Evolutionary conservation across 2,113 vertebrate genomes (phyloP), one percentile per base, ranked within the genome.

Genomic region (Myocastor coypus): DNA sequence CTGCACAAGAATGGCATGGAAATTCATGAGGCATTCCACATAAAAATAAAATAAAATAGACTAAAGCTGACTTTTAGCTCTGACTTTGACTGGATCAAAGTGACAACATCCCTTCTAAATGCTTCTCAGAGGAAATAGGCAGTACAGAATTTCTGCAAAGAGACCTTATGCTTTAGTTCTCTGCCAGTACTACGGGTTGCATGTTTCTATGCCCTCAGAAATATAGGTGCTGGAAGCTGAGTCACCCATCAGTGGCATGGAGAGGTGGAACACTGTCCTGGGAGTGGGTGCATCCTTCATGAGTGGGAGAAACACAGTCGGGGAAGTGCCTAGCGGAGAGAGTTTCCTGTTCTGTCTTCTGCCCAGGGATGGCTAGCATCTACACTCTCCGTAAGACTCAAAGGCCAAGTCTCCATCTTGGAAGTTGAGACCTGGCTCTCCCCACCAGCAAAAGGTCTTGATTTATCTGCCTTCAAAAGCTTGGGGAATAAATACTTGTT

Each of bases 341-440:
- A 4, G 55, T 20, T 19, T 12, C 37, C 13, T 64, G 16, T 42
- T 20, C 28, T 80, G 17, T 7, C 3, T 83, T 20, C 24, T 59
- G 32, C 17, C 28, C 34, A 46, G 12, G 46, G 24, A 14, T 1
- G 40, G 34, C 22, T 11, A n/a, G 22, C 2, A 12, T 77, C 13
- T 1, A 34, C 1, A 5, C 37, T 32, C 13, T 78, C 3, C 9
- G 34, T 3, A 61, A 1, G 10, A 42, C 7, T 5, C 24, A 61
- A 16, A 7, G 11, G 28, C 20, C 11, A 46, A n/a, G 12, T 6
- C 13, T 16, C 28, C 24, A 55, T 78, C 42, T 57, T n/a, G 46
- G 12, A 34, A 26, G 30, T 7, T 40, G 81, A 92, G 32, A 68
- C 20, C 9, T 14, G 32, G 32, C 32, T 26, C 30, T 75, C 34